Evolutionary conservation across 2,888 invertebrate species (phyloP).

Genomic region (Lasiommata megera): DNA sequence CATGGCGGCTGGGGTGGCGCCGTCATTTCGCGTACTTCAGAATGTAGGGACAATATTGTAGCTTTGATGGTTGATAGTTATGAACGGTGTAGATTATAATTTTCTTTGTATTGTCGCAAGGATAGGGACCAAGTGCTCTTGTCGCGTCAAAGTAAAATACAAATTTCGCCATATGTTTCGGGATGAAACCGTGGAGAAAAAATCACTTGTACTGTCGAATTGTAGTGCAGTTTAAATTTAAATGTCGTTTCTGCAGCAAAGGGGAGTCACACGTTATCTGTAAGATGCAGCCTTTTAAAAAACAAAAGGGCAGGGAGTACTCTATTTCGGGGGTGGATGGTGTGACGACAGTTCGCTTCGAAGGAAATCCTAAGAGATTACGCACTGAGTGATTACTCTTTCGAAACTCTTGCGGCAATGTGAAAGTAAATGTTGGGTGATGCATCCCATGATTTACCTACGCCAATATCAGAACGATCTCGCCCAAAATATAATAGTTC

Average conservation of each 20-base stretch:
- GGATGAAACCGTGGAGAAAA: slow-evolving; percentile 13
- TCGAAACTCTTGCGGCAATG: slow-evolving; percentile 62
- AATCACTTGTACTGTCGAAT: slow-evolving; percentile 34
- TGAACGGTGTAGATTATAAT: slow-evolving; percentile 58
- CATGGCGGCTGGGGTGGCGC: slow-evolving; percentile 44
- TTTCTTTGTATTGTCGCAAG: slow-evolving; percentile 51
- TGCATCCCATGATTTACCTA: slow-evolving; percentile 65
- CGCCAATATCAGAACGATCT: slow-evolving; percentile 33
- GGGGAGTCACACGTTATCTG: slow-evolving; percentile 61
- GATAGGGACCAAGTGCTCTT: slow-evolving; percentile 23
- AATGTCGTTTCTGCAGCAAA: slow-evolving; percentile 38
- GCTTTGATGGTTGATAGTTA: slow-evolving; percentile 64
- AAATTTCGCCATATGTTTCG: slow-evolving; percentile 25
- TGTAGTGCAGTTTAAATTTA: slow-evolving; percentile 44
- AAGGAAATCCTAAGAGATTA: slow-evolving; percentile 77
- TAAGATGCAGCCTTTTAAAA: slow-evolving; percentile 63
- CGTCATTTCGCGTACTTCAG: slow-evolving; percentile 47
- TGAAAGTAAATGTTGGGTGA: slow-evolving; percentile 66
- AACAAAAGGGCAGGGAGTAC: slow-evolving; percentile 55
- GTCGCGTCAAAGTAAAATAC: slow-evolving; percentile 21
- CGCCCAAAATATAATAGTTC: slow-evolving; percentile 34
- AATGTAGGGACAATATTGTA: slow-evolving; percentile 49
- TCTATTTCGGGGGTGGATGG: slow-evolving; percentile 46
- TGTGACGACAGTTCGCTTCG: slow-evolving; percentile 43
- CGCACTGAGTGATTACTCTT: slow-evolving; percentile 77